A percentile compares a stretch with the other conserved stretches of the same genome.
These are phyloP conservation scores for Phthorimaea operculella DNA, from an alignment of 1,140 invertebrate species.

Conservation along the genomic window DNA sequence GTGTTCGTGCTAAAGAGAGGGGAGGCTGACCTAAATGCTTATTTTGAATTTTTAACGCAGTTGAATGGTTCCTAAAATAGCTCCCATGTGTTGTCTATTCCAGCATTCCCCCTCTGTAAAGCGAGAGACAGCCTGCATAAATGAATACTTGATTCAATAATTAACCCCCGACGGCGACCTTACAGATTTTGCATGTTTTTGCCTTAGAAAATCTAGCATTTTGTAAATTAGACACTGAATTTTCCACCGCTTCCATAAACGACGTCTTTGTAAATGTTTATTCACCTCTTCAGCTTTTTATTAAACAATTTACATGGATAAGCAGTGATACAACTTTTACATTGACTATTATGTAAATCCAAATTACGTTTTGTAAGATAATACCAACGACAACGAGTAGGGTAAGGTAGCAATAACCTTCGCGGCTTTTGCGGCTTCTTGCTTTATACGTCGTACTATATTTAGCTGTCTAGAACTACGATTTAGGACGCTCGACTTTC, in stretches of 20 bases:
- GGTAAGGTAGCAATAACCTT: background rate
- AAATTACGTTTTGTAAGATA: background rate
- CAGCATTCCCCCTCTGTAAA: slow-evolving; percentile 19
- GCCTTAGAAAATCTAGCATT: background rate
- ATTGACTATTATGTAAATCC: background rate
- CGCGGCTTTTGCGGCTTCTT: background rate
- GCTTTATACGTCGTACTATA: background rate
- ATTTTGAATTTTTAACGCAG: slow-evolving; percentile 6
- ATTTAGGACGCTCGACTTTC: too few species aligned
- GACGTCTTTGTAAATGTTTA: too few species aligned
- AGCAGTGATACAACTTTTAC: too few species aligned
- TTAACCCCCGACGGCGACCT: slow-evolving; percentile 24
- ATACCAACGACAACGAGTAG: background rate
- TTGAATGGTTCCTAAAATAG: slow-evolving; percentile 10
- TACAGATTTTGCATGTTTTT: background rate
- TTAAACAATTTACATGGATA: too few species aligned
- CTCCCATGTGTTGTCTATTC: slow-evolving; percentile 11
- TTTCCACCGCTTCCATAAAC: too few species aligned
- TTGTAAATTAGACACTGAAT: too few species aligned
- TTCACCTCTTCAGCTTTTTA: too few species aligned
- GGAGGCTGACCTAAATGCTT: background rate
- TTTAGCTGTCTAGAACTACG: background rate
- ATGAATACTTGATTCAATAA: slow-evolving; percentile 56
- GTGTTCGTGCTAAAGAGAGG: background rate
- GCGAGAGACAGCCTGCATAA: slow-evolving; percentile 34